Evolutionary conservation across 1,140 invertebrate genomes (phyloP).

Genomic region (Brachionus angularis): DNA sequence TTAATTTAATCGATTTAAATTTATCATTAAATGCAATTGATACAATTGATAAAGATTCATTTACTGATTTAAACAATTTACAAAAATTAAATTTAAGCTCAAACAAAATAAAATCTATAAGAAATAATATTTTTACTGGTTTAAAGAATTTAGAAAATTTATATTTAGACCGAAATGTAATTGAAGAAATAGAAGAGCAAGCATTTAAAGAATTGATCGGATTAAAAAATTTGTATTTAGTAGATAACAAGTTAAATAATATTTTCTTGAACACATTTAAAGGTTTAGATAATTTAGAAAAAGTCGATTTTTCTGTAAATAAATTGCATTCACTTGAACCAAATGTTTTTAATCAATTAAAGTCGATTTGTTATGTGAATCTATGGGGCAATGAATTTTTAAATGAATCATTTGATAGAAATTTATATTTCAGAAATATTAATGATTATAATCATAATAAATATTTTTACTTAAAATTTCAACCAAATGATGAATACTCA

Average conservation of each 20-base stretch:
- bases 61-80: slow-evolving; percentile 28
- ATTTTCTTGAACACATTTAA: background rate
- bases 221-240: slow-evolving; percentile 8
- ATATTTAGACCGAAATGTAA: background rate
- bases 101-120: background rate
- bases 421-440: slow-evolving; percentile 1
- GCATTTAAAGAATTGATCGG: slow-evolving; percentile 11
- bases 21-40: slow-evolving; percentile 11
- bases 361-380: slow-evolving; percentile 9
- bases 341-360: background rate
- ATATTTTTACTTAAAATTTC: slow-evolving; percentile 24
- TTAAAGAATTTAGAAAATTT: slow-evolving; percentile 3
- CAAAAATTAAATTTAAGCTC: background rate
- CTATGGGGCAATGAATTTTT: slow-evolving; percentile 13
- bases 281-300: background rate
- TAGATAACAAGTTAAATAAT: background rate
- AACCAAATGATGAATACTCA: slow-evolving; percentile 3
- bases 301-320: slow-evolving; percentile 11
- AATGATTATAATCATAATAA: slow-evolving; percentile 27
- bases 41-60: background rate
- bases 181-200: background rate
- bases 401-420: background rate
- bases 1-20: slow-evolving; percentile 16
- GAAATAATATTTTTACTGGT: background rate
- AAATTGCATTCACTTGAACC: background rate